A percentile compares a stretch with the other conserved stretches of the same genome.
Evolutionary conservation across 1,140 invertebrate species (phyloP).

Genomic region (Meloidogyne floridensis): DNA sequence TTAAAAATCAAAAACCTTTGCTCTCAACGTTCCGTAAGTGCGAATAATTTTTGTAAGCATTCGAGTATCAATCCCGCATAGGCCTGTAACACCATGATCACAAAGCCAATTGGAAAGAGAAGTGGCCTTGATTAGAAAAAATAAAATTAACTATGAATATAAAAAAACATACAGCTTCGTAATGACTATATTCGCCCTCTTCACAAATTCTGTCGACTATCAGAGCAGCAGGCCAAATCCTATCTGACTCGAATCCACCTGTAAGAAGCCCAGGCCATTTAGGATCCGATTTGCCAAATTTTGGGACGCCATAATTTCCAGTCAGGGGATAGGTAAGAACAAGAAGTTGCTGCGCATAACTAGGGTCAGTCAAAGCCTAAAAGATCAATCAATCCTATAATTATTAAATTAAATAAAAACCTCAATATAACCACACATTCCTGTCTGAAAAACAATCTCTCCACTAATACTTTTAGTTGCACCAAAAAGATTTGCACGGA

Average conservation of each 20-base stretch:
- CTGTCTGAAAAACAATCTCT: slow-evolving; percentile 98
- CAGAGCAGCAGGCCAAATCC: slow-evolving; percentile 87
- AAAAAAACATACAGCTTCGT: slow-evolving; percentile 42
- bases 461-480: slow-evolving; percentile 74
- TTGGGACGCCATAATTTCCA: slow-evolving; percentile 95
- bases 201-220: slow-evolving; percentile 76
- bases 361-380: slow-evolving; percentile 93
- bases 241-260: slow-evolving; percentile 87
- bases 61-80: slow-evolving; percentile 75
- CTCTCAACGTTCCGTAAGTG: slow-evolving; percentile 79
- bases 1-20: slow-evolving; percentile 71
- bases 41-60: slow-evolving; percentile 83
- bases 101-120: slow-evolving; percentile 57
- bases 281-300: slow-evolving; percentile 74
- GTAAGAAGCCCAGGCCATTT: slow-evolving; percentile 75
- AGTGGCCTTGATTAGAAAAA: slow-evolving; percentile 11
- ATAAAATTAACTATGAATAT: background rate
- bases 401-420: background rate
- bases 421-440: slow-evolving; percentile 98
- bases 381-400: background rate
- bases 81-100: slow-evolving; percentile 53
- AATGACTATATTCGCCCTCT: slow-evolving; percentile 59
- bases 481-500: slow-evolving; percentile 74
- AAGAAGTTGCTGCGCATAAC: slow-evolving; percentile 88
- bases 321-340: slow-evolving; percentile 94